Percentiles rank a stretch among this genome's conserved stretches.
phyloP scores from a whole-genome alignment of 2,797 vertebrate species.

The Pseudocheirus occidentalis region DNA sequence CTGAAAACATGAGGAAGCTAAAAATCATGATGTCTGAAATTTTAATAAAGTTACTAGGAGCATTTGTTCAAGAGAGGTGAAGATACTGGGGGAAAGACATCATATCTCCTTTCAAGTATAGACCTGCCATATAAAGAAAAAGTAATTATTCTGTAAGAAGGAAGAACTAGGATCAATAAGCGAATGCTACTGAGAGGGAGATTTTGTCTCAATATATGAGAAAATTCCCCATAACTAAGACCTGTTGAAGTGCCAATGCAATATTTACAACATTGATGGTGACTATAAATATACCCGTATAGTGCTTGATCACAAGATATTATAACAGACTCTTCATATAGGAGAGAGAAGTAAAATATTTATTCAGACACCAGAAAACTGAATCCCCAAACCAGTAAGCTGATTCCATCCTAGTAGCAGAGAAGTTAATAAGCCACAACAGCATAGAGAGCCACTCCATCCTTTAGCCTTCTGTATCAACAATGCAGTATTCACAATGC shows the following conservation, averaged over 20 bases:
- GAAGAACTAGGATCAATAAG: background rate
- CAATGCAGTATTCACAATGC: no score
- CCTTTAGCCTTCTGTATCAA: no score
- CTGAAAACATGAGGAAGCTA: background rate
- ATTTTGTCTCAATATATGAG: background rate
- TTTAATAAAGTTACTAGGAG: background rate
- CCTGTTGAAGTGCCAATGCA: background rate
- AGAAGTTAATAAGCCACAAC: no score
- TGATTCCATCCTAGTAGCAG: no score
- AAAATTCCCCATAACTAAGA: background rate
- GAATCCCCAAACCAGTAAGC: no score
- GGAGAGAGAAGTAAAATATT: no score
- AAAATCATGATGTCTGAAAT: background rate
- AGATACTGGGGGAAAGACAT: background rate
- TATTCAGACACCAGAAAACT: no score
- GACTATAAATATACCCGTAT: no score
- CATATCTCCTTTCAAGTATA: background rate
- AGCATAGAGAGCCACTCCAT: no score
- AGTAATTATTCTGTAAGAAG: background rate
- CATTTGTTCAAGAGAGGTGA: background rate
- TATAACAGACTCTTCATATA: no score
- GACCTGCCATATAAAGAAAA: background rate
- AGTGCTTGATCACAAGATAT: no score
- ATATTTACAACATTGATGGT: no score
- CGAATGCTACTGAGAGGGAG: background rate